phyloP scores from a whole-genome alignment of 2,888 invertebrate genomes.

The Alviniconcha strummeri region DNA sequence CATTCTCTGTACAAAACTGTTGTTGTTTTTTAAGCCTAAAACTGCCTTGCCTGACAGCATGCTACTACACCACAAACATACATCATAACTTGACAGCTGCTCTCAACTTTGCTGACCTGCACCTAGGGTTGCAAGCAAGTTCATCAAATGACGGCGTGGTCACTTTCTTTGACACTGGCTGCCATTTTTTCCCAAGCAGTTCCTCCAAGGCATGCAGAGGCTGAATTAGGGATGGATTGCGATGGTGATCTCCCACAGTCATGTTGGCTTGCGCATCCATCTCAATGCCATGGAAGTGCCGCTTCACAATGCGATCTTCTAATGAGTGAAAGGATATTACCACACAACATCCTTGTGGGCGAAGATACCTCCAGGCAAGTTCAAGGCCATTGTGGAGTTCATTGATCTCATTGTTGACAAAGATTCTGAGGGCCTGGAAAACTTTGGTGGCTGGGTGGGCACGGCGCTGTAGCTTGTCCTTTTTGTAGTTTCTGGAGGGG shows the following conservation, averaged over 20 bases:
- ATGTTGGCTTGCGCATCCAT: constrained; percentile 56
- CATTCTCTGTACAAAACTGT: too few species aligned
- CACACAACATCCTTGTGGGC: constrained; percentile 85
- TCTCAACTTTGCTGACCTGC: constrained; percentile 91
- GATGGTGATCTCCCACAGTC: constrained; percentile 74
- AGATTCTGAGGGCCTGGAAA: constrained; percentile 94
- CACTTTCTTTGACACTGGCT: constrained; percentile 87
- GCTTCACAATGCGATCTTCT: constrained; percentile 94
- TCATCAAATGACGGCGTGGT: constrained; percentile 84
- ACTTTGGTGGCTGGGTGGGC: constrained; percentile 92
- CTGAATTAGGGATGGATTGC: constrained; percentile 79
- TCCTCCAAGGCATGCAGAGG: constrained; percentile 80
- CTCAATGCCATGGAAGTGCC: constrained; percentile 80
- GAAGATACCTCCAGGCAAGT: constrained; percentile 83
- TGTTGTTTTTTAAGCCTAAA: too few species aligned
- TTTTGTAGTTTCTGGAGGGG: constrained; percentile 34
- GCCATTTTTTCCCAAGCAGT: constrained; percentile 83
- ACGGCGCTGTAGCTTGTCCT: constrained; percentile 85
- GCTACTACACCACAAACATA: too few species aligned
- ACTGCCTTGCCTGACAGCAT: too few species aligned
- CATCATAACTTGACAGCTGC: constrained; percentile 81
- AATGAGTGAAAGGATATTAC: constrained; percentile 93
- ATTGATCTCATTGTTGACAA: constrained; percentile 96
- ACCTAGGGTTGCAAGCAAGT: constrained; percentile 85
- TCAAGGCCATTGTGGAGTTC: constrained; percentile 92